Base-by-base conservation (phyloP, 2,113 vertebrate genomes). In the Myotis brandtii region DNA sequence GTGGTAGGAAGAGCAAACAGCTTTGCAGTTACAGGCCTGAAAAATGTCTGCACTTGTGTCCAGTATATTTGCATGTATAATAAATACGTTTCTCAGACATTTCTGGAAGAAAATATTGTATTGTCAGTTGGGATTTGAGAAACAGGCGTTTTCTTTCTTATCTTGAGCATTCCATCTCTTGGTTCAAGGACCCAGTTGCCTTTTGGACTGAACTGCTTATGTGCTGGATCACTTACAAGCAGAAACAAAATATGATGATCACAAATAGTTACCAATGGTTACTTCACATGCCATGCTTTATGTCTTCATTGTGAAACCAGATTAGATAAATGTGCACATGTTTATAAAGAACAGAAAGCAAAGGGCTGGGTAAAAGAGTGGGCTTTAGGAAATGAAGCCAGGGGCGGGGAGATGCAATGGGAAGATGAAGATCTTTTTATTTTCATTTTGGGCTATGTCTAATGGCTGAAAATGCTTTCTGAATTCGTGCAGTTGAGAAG, bases 1-100 rank as follows among this genome's bases (percentile, higher is more conserved):
- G 93, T 97, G 93, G 83, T 81, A 77, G 95, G 69, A 86, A 96
- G 88, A 82, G 73, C 70, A 69, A 73, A 89, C 62, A 70, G 93
- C 91, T 91, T 97, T 95, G 95, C 91, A 94, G 70, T 93, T 90
- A 91, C 73, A 93, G 97, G 96, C 97, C 96, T 97, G 96, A 97
- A 96, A 97, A 96, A 95, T 96, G 79, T 40, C 95, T 96, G 88
- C 93, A 82, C 86, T 96, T 91, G 59, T 95, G 93, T 95, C 93
- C 73, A 76, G 73, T 80, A 32, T 96, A 91, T 83, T 95, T 95
- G 75, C 18, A 6, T 75, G 84, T 95, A 30, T 89, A 86, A 80
- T 73, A 94, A 95, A 64, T 82, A 50, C 5, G 23, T 81, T 94
- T 92, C 67, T 90, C 62, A 95, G 54, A 89, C 62, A 40, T 91